A percentile compares a stretch with the other conserved stretches of the same genome.
These are phyloP conservation scores for Bombus terrestris DNA, from an alignment of 1,140 invertebrate genomes.

Conservation along the genomic window DNA sequence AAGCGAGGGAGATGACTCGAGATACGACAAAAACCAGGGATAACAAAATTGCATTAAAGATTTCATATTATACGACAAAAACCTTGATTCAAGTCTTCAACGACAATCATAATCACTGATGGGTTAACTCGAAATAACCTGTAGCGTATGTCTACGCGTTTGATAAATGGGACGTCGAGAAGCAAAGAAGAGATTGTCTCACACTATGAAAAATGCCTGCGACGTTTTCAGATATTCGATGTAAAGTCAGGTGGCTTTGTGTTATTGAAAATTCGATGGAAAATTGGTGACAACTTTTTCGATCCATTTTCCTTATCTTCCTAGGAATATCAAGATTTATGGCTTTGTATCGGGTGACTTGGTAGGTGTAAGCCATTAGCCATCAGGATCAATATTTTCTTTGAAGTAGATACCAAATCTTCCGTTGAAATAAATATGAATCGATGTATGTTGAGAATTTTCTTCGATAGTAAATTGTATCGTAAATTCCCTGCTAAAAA, in stretches of 20 bases:
- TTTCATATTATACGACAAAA: too few relatives aligned
- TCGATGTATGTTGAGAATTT: not conserved
- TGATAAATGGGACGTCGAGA: not conserved
- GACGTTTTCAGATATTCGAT: not conserved
- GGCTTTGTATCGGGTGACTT: conserved; percentile 1
- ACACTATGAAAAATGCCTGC: not conserved
- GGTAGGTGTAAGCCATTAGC: not conserved
- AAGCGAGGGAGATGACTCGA: too few relatives aligned
- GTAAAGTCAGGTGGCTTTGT: not conserved
- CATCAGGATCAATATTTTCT: conserved; percentile 8
- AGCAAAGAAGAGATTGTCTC: not conserved
- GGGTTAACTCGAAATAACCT: not conserved
- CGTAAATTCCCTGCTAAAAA: not conserved
- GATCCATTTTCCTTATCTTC: conserved; percentile 27
- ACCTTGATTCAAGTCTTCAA: not conserved
- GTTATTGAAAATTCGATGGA: conserved; percentile 19
- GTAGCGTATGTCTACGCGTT: not conserved
- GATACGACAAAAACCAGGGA: too few relatives aligned
- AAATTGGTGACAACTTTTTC: conserved; percentile 25
- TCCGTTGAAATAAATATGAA: not conserved
- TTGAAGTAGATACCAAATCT: not conserved
- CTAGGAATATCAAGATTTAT: conserved; percentile 28
- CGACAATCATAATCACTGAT: not conserved
- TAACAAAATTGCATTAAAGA: too few relatives aligned
- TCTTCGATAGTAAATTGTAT: not conserved